phyloP scores from a whole-genome alignment of 64 coral and sea anemone species.

The Pocillopora verrucosa region DNA sequence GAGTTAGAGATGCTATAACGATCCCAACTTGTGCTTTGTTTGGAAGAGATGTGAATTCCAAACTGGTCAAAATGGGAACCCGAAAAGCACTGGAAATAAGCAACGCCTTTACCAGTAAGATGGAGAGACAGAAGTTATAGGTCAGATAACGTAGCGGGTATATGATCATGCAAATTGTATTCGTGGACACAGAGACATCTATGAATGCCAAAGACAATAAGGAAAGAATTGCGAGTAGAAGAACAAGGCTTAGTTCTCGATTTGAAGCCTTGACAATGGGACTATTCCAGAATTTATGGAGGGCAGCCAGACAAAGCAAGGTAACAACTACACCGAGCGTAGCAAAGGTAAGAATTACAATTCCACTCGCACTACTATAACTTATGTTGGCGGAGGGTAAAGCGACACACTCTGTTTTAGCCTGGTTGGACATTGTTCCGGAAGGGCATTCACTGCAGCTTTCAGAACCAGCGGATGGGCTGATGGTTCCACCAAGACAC shows the following conservation, averaged over 20 bases:
- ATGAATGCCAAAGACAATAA: slow-evolving; percentile 21
- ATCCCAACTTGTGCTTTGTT: background rate
- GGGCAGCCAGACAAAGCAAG: slow-evolving; percentile 13
- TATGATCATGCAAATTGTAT: slow-evolving; percentile 29
- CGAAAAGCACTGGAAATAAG: slow-evolving; percentile 54
- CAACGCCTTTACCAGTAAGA: slow-evolving; percentile 48
- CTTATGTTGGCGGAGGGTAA: slow-evolving; percentile 17
- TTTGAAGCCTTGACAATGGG: slow-evolving; percentile 80
- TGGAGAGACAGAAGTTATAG: slow-evolving; percentile 14
- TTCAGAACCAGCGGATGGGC: slow-evolving; percentile 1
- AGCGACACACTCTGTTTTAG: slow-evolving; percentile 39
- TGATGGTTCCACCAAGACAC: slow-evolving; percentile 42
- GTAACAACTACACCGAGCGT: slow-evolving; percentile 35
- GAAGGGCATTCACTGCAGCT: slow-evolving; percentile 55
- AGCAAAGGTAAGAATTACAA: slow-evolving; percentile 38
- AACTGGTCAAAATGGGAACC: background rate
- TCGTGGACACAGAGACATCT: slow-evolving; percentile 26
- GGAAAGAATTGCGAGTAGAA: slow-evolving; percentile 31
- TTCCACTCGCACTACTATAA: background rate
- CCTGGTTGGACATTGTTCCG: slow-evolving; percentile 7
- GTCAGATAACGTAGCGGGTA: slow-evolving; percentile 39
- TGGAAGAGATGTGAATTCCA: background rate
- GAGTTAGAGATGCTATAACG: background rate
- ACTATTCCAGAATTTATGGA: slow-evolving; percentile 45
- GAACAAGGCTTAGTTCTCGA: slow-evolving; percentile 43